phyloP scores from a whole-genome alignment of 1,140 invertebrate genomes.

The Pogonomyrmex californicus region DNA sequence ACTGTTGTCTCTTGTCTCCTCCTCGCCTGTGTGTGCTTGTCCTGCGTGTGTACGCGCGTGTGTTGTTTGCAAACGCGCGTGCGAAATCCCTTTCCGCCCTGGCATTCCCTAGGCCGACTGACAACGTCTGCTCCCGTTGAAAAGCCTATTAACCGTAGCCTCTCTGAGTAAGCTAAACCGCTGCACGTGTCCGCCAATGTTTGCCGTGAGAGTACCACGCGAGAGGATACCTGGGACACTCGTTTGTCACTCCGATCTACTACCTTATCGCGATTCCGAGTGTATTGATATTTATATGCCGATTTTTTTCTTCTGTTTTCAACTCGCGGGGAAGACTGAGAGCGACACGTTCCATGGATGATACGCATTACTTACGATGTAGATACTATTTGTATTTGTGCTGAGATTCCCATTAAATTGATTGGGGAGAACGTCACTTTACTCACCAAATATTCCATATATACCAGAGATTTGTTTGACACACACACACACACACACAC shows the following conservation, averaged over 20 bases:
- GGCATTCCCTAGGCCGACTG: constrained; percentile 2
- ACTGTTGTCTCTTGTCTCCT: constrained; percentile 38
- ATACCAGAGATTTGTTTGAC: no score
- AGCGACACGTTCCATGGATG: constrained; percentile 8
- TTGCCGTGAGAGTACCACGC: constrained; percentile 38
- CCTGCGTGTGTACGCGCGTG: background rate
- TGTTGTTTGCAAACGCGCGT: background rate
- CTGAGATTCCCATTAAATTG: background rate
- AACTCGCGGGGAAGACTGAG: background rate
- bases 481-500: no score
- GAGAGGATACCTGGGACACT: background rate
- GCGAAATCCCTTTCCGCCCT: background rate
- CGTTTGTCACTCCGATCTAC: background rate
- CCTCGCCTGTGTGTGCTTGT: background rate
- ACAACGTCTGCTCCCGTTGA: background rate
- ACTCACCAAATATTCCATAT: background rate
- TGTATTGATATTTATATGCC: background rate
- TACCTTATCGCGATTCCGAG: constrained; percentile 20
- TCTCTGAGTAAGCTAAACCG: constrained; percentile 30
- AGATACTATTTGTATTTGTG: background rate
- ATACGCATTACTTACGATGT: background rate
- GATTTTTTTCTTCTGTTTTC: background rate
- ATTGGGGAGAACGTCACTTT: background rate
- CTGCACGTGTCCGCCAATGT: constrained; percentile 27
- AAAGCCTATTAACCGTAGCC: constrained; percentile 30